Percentiles rank a stretch among this genome's conserved stretches.
These are phyloP conservation scores for Chionis minor DNA, from an alignment of 2,113 vertebrate genomes.

Conservation along the genomic window DNA sequence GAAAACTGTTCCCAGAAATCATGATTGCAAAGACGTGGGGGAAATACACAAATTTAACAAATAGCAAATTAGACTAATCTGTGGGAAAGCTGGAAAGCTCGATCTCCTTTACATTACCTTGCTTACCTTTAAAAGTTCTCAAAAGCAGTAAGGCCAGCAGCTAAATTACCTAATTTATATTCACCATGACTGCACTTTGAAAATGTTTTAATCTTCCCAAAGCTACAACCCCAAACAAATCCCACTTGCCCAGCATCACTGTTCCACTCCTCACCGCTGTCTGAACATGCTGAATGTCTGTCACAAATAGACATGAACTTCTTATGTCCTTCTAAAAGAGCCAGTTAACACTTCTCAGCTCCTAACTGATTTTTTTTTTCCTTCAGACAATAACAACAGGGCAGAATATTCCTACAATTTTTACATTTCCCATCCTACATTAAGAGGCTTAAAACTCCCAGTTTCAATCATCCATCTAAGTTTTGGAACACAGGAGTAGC, in stretches of 20 bases:
- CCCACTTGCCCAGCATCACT: background rate
- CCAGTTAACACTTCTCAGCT: background rate
- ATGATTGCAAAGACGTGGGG: background rate
- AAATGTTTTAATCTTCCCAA: background rate
- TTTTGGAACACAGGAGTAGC: background rate
- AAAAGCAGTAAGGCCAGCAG: background rate
- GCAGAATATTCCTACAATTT: background rate
- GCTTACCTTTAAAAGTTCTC: background rate
- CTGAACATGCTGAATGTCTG: background rate
- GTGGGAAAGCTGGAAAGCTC: background rate
- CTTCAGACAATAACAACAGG: background rate
- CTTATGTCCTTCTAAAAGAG: background rate
- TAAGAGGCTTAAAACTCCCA: background rate
- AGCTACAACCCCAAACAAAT: background rate
- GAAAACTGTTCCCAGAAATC: slow-evolving; percentile 31
- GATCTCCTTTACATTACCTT: background rate
- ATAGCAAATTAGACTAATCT: background rate
- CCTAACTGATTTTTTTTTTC: background rate
- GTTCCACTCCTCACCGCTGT: background rate
- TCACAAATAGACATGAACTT: background rate
- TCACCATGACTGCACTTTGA: background rate
- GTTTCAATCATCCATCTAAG: background rate
- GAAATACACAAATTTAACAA: background rate
- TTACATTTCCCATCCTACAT: background rate
- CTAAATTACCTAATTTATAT: background rate